A percentile compares a stretch with the other conserved stretches of the same genome.
These are phyloP conservation scores for Euwallacea similis DNA, from an alignment of 1,140 invertebrate species.

Conservation along the genomic window DNA sequence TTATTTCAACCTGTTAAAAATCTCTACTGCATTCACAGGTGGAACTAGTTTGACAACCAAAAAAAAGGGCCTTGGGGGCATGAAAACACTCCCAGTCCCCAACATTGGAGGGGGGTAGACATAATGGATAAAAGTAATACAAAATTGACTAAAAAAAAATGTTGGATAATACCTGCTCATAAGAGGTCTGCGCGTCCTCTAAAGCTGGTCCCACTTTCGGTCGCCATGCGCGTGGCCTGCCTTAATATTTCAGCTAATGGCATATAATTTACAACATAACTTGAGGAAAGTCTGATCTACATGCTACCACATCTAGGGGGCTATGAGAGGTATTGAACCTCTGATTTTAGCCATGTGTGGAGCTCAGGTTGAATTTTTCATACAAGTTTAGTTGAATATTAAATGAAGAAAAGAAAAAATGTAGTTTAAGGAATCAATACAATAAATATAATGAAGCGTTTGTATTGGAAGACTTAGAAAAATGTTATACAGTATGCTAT, in stretches of 20 bases:
- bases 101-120: constrained; percentile 7
- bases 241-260: constrained; percentile 50
- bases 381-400: too few species aligned
- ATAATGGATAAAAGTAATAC: constrained; percentile 9
- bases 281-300: constrained; percentile 43
- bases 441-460: too few species aligned
- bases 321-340: background rate
- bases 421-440: too few species aligned
- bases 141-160: constrained; percentile 46
- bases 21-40: background rate
- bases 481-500: background rate
- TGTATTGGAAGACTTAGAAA: background rate
- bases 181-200: constrained; percentile 36
- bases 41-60: constrained; percentile 27
- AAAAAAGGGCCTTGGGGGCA: constrained; percentile 1
- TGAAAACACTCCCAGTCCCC: background rate
- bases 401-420: too few species aligned
- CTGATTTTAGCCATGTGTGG: background rate
- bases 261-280: constrained; percentile 50
- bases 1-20: background rate
- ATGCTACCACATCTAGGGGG: constrained; percentile 39
- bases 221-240: constrained; percentile 36
- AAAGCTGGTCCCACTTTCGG: constrained; percentile 25
- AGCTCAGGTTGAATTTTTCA: too few species aligned
- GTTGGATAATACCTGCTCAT: constrained; percentile 53